A percentile compares a stretch with the other conserved stretches of the same genome.
Evolutionary conservation across 2,888 invertebrate species (phyloP).

Genomic region (Cantharis lateralis): DNA sequence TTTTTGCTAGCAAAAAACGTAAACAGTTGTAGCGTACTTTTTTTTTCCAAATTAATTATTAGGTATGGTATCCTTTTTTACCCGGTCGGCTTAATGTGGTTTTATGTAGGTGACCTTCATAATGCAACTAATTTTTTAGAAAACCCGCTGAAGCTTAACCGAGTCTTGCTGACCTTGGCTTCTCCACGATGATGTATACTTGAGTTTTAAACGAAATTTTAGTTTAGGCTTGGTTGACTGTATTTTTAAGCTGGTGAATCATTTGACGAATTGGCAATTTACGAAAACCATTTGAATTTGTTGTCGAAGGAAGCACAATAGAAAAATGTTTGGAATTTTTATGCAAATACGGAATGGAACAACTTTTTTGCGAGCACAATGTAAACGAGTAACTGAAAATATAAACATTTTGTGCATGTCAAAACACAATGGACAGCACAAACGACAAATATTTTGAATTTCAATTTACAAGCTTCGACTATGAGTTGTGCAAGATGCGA

Average conservation of each 20-base stretch:
- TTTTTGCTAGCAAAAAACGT: not conserved
- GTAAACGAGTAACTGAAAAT: not conserved
- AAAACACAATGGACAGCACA: constrained; percentile 10
- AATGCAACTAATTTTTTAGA: constrained; percentile 19
- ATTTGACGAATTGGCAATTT: not conserved
- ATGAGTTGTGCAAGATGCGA: constrained; percentile 35
- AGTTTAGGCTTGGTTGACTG: not conserved
- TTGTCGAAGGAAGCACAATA: not conserved
- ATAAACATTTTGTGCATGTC: constrained; percentile 4
- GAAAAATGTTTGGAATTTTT: not conserved
- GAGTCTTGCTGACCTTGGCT: constrained; percentile 32
- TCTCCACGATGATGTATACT: not conserved
- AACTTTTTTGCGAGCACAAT: not conserved
- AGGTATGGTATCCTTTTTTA: constrained; percentile 9
- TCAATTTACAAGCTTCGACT: constrained; percentile 17
- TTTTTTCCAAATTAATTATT: not conserved
- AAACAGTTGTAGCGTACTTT: not conserved
- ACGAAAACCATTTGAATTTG: not conserved
- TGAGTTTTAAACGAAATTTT: not conserved
- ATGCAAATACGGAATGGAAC: not conserved
- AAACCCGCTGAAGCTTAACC: constrained; percentile 23
- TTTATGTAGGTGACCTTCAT: constrained; percentile 25
- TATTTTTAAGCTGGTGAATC: not conserved
- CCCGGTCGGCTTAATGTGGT: constrained; percentile 6
- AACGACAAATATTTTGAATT: constrained; percentile 23